Evolutionary conservation across 2,113 vertebrate species (phyloP).

Genomic region (Poicephalus meyeri): DNA sequence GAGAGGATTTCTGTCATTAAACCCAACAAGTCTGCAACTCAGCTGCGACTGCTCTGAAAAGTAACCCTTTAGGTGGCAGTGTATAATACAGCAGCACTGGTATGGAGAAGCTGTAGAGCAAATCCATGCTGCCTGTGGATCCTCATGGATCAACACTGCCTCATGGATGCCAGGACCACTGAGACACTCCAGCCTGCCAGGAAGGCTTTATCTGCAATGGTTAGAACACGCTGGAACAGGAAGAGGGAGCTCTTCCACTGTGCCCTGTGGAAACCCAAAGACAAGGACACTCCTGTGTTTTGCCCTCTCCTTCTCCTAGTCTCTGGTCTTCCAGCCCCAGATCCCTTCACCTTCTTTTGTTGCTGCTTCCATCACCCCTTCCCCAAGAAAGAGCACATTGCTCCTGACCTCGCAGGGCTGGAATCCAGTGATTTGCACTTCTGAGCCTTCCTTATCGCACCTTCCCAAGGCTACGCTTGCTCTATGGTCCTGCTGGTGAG

Average conservation of each 20-base stretch:
- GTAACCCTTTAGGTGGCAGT: rapidly evolving
- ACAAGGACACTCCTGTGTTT: not conserved
- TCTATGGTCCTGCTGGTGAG: not conserved
- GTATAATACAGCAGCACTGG: not conserved
- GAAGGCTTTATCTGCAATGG: not conserved
- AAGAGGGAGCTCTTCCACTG: conserved; percentile 49
- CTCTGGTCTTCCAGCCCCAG: not conserved
- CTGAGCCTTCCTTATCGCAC: not conserved
- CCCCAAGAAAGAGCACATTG: not conserved
- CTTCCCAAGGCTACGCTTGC: not conserved
- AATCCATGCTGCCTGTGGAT: not conserved
- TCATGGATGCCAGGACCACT: not conserved
- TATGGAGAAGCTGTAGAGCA: not conserved
- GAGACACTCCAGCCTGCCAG: not conserved
- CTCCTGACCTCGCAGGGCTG: not conserved
- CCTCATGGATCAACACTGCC: not conserved
- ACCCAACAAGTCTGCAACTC: not conserved
- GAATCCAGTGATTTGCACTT: not conserved
- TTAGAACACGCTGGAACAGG: not conserved
- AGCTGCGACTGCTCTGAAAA: not conserved
- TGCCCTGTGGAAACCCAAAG: conserved; percentile 2
- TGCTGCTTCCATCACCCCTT: not conserved
- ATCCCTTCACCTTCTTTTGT: not conserved
- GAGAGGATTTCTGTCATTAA: not conserved
- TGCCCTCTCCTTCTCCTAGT: not conserved